Evolutionary conservation across 2,113 vertebrate species (phyloP), one percentile per base, ranked within the genome.

Genomic region (Oryzias curvinotus): DNA sequence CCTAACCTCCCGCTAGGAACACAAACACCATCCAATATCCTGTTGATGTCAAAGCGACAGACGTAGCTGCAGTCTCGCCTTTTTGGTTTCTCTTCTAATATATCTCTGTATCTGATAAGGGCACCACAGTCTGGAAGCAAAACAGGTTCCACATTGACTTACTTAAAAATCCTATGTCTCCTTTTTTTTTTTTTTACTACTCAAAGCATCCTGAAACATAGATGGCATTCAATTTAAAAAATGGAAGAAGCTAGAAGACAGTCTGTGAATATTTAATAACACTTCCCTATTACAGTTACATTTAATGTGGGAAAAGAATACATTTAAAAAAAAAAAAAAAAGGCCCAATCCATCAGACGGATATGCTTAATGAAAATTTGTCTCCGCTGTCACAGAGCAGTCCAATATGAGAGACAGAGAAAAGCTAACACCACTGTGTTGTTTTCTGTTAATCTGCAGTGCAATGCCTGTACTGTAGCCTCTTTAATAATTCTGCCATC

Each of bases 21-120:
- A 64, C 47, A 42, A 23, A 55, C 57, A 36, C 25, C 41, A 13
- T 68, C 66, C 60, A 76, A 79, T 71, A 79, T 73, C 63, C 75
- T 73, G 72, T 49, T 59, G 58, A 16, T 12, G 36, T 71, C n/a
- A 43, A 57, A 71, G 52, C 48, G 62, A 60, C 72, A 70, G 68
- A 68, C 68, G 21, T 36, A 60, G 62, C 59, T 45, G 23, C 54
- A 46, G 58, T 12, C 63, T 57, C 16, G 12, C 47, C 54, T 55
- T 12, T 49, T 41, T 23, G 42, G 30, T 25, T 23, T 42, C 44
- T 46, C 18, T 57, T 68, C 23, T 43, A 48, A 64, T 71, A 50
- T 57, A 17, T 21, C 17, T 44, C 64, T 53, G 42, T 8, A 48
- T 67, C 62, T 73, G 75, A 77, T 60, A 58, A n/a, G 25, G 23